Evolutionary conservation across 2,888 invertebrate species (phyloP).

Genomic region (Nezara viridula): DNA sequence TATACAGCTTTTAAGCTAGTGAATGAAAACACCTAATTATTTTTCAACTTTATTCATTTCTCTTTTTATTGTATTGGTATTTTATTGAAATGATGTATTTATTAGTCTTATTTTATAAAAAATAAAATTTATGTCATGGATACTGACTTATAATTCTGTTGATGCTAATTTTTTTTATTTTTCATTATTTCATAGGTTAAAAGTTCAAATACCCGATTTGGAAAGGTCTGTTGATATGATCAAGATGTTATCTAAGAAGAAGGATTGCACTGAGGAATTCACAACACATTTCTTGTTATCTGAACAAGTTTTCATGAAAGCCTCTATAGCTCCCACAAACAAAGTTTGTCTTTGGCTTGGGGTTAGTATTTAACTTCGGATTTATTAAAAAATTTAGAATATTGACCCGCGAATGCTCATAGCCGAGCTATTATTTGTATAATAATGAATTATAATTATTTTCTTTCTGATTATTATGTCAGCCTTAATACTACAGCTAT

Average conservation of each 20-base stretch:
- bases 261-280: slow-evolving; percentile 76
- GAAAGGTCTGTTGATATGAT: slow-evolving; percentile 93
- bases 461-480: too few relatives aligned
- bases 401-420: neutral
- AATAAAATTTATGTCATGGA: too few relatives aligned
- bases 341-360: slow-evolving; percentile 82
- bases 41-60: too few relatives aligned
- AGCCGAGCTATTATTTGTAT: neutral
- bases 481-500: too few relatives aligned
- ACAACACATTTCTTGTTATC: slow-evolving; percentile 93
- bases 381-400: neutral
- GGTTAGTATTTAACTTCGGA: slow-evolving; percentile 68
- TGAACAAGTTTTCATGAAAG: slow-evolving; percentile 91
- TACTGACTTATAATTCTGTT: too few relatives aligned
- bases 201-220: slow-evolving; percentile 94
- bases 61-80: too few relatives aligned
- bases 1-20: too few relatives aligned
- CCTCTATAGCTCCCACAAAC: slow-evolving; percentile 89
- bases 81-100: too few relatives aligned
- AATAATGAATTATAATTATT: too few relatives aligned
- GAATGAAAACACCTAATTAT: too few relatives aligned
- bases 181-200: slow-evolving; percentile 72
- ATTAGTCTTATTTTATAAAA: too few relatives aligned
- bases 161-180: neutral
- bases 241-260: slow-evolving; percentile 85